Conservation (phyloP, 2,113 vertebrate species). For the Zapornia atra region DNA sequence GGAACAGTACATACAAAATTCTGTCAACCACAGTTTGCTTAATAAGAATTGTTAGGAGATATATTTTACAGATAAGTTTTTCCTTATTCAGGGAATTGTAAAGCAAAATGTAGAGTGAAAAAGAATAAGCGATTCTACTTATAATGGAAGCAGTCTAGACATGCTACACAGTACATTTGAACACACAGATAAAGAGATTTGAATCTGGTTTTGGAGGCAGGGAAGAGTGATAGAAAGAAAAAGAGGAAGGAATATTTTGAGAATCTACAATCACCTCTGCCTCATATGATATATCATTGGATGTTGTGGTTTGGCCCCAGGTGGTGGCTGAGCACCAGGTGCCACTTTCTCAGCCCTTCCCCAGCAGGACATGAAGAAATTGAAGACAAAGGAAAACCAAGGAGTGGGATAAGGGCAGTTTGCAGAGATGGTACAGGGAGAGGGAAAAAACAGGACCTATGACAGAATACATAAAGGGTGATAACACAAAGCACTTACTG, state of each 20-base stretch:
- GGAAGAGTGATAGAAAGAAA: background rate
- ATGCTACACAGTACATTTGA: background rate
- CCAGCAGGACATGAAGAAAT: no score
- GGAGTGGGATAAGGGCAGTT: no score
- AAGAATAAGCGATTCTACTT: background rate
- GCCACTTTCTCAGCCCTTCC: no score
- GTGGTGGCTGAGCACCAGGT: no score
- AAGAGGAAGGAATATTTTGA: background rate
- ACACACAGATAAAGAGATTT: background rate
- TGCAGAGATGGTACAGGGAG: no score
- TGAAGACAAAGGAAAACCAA: no score
- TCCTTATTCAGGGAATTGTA: background rate
- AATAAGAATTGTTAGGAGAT: background rate
- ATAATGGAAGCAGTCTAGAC: background rate
- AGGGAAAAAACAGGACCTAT: no score
- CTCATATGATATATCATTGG: background rate
- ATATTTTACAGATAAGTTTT: background rate
- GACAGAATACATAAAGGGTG: no score
- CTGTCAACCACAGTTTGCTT: background rate
- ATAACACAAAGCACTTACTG: no score
- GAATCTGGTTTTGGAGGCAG: background rate
- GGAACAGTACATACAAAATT: background rate
- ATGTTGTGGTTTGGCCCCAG: background rate
- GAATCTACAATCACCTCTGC: background rate
- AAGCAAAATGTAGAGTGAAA: background rate